Base-by-base conservation (phyloP, 2,797 vertebrate genomes). In the Pseudocheirus occidentalis region DNA sequence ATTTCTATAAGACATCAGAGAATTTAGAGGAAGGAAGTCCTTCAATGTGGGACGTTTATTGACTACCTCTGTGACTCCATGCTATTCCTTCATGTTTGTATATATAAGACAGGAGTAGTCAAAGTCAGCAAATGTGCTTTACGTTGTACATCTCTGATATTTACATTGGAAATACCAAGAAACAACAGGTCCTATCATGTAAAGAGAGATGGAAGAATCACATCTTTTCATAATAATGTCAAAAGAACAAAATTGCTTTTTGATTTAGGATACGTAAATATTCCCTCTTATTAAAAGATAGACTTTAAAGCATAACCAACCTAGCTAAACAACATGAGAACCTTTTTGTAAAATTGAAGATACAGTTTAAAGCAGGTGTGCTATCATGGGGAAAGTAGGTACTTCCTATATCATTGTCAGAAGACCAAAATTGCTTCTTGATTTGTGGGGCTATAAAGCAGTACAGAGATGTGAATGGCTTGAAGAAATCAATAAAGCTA, bases 361-460 rank as follows among this genome's bases (percentile, higher is more conserved):
- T 95, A 53, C 0, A 57, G 0, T 21, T 93, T 57, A 53, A 91
- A 87, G 50, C 21, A 93, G 59, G 95, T 91, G 31, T 50, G 46
- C 52, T 95, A 96, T 53, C 94, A 55, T 91, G 66, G 90, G 92
- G n/a, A 92, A 95, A 87, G 53, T 34, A 57, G 50, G 4, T 55
- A 89, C 56, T 93, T 97, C 96, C 90, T 87, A 59, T 46, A 54
- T 93, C 53, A 91, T 50, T 96, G 94, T 97, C 93, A 94, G 91
- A 96, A 97, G 28, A 14, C 53, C 92, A 97, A 97, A 93, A 95
- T 94, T 96, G 59, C 91, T 97, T 97, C 94, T 96, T 97, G 95
- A 96, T 97, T 96, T 96, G 97, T 90, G 31, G 90, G n/a, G 40
- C 31, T 93, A 91, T 94, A 97, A 96, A 96, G 93, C 53, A 0